Percentiles rank a stretch among this genome's conserved stretches.
These are phyloP conservation scores for Drosophila rubida DNA, from an alignment of 2,888 invertebrate species.

Conservation along the genomic window DNA sequence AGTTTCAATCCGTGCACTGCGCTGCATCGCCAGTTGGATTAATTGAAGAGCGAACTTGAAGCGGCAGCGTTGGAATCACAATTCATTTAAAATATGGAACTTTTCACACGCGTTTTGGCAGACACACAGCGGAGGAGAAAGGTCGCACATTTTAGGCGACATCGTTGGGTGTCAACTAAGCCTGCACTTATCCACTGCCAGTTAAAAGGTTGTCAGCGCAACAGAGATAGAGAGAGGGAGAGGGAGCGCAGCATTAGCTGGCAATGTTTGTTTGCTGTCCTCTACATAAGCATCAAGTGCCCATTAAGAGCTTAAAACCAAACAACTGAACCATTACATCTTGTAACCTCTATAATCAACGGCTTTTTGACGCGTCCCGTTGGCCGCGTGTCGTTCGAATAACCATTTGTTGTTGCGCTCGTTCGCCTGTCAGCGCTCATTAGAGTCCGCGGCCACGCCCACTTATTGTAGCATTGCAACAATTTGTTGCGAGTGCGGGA, in stretches of 20 bases:
- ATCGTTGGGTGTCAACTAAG: constrained; percentile 23
- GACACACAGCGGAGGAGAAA: not conserved
- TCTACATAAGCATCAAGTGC: constrained; percentile 69
- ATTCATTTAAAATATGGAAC: not conserved
- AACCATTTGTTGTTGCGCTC: constrained; percentile 37
- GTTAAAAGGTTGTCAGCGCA: not conserved
- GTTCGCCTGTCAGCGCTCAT: constrained; percentile 50
- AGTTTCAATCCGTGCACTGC: not conserved
- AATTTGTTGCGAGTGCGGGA: constrained; percentile 58
- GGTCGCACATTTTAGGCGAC: not conserved
- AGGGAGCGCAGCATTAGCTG: not conserved
- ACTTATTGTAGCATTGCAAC: constrained; percentile 66
- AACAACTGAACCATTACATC: constrained; percentile 58
- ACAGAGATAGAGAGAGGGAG: too few species aligned
- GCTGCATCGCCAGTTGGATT: not conserved
- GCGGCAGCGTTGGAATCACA: not conserved
- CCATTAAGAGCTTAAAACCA: constrained; percentile 74
- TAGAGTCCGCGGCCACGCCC: constrained; percentile 58
- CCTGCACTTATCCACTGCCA: constrained; percentile 24
- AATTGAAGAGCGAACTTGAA: not conserved
- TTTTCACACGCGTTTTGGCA: not conserved
- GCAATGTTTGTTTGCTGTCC: not conserved
- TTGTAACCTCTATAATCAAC: constrained; percentile 67
- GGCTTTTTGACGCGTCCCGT: constrained; percentile 71
- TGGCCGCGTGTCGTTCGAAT: constrained; percentile 55